phyloP scores from a whole-genome alignment of 2,113 vertebrate species.

The Lates calcarifer region DNA sequence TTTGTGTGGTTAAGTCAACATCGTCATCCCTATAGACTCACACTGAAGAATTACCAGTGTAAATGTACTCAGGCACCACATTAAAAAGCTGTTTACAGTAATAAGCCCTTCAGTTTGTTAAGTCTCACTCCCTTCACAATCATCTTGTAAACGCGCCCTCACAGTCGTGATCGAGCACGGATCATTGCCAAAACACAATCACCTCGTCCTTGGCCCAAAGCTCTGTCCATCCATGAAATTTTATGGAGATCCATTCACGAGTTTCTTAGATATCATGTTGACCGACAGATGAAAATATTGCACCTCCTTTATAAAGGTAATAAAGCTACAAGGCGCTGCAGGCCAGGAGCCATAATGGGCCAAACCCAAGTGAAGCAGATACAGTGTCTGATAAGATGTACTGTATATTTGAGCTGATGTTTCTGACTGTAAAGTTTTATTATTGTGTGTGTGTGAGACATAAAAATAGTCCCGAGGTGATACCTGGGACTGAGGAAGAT shows the following conservation, averaged over 20 bases:
- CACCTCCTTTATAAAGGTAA: neutral
- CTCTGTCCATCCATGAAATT: neutral
- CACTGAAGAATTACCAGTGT: neutral
- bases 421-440: constrained; percentile 32
- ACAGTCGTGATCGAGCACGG: no score
- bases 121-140: neutral
- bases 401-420: neutral
- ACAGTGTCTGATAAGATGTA: neutral
- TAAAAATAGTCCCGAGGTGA: neutral
- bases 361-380: neutral
- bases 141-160: no score
- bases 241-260: constrained; percentile 7
- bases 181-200: constrained; percentile 1
- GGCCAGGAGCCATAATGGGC: neutral
- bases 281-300: neutral
- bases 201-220: neutral
- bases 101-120: neutral
- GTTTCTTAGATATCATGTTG: neutral
- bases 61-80: neutral
- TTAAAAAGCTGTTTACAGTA: no score
- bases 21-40: neutral
- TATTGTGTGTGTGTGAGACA: neutral
- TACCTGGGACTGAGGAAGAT: neutral
- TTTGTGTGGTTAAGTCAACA: neutral
- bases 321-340: neutral